phyloP scores from a whole-genome alignment of 1,140 invertebrate species.

The Pentalonia nigronervosa region DNA sequence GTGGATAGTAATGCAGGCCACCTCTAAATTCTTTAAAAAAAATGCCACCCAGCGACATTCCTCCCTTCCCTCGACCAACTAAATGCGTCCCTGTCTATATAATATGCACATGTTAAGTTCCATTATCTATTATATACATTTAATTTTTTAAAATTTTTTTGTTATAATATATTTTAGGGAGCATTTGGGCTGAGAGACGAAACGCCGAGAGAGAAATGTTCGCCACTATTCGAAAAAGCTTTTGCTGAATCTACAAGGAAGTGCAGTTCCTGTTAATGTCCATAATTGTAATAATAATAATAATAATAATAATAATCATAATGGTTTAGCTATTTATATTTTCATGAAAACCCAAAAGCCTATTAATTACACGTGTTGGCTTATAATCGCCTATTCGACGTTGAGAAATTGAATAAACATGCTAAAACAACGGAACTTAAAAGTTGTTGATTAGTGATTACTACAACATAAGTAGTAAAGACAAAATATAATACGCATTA shows the following conservation, averaged over 20 bases:
- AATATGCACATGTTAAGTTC: background rate
- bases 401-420: background rate
- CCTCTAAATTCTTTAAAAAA: background rate
- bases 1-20: background rate
- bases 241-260: slow-evolving; percentile 43
- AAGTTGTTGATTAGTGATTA: background rate
- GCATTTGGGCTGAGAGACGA: slow-evolving; percentile 38
- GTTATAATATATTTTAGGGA: background rate
- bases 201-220: slow-evolving; percentile 40
- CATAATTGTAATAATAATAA: background rate
- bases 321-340: background rate
- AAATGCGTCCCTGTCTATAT: background rate
- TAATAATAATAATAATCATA: background rate
- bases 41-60: background rate
- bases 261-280: slow-evolving; percentile 39
- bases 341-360: background rate
- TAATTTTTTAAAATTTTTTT: background rate
- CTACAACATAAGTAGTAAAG: background rate
- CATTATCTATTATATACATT: background rate
- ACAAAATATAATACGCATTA: background rate
- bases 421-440: background rate
- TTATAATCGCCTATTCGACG: background rate
- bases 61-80: background rate
- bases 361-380: background rate
- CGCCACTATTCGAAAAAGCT: slow-evolving; percentile 50